A percentile compares a stretch with the other conserved stretches of the same genome.
Evolutionary conservation across 2,888 invertebrate genomes (phyloP).

Genomic region (Agrotis segetum): DNA sequence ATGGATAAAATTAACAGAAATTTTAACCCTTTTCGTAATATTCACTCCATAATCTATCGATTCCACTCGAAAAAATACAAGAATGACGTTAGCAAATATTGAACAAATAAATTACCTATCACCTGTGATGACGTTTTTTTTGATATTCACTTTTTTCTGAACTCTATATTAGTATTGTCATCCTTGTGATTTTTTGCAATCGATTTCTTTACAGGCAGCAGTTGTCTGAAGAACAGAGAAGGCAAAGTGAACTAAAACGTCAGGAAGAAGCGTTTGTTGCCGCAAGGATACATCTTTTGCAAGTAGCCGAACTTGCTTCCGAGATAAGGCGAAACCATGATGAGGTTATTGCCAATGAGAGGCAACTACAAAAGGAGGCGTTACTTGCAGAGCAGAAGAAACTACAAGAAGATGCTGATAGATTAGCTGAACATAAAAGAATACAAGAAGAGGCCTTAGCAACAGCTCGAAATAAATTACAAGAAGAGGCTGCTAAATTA

Average conservation of each 20-base stretch:
- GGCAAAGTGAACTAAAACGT: not conserved
- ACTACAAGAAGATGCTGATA: not conserved
- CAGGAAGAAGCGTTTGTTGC: not conserved
- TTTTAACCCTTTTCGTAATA: too few species aligned
- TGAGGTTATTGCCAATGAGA: not conserved
- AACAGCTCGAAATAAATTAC: not conserved
- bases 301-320: not conserved
- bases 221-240: not conserved
- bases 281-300: not conserved
- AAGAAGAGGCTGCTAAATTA: not conserved
- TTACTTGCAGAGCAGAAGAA: not conserved
- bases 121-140: too few species aligned
- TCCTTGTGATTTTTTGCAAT: not conserved
- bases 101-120: too few species aligned
- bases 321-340: not conserved
- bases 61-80: too few species aligned
- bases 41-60: too few species aligned
- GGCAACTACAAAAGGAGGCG: slow-evolving; percentile 1
- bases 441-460: not conserved
- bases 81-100: too few species aligned
- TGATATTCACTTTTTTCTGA: too few species aligned
- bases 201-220: slow-evolving; percentile 2
- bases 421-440: not conserved
- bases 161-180: too few species aligned
- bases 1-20: too few species aligned